Percentiles rank a stretch among this genome's conserved stretches.
These are phyloP conservation scores for Cavia porcellus DNA, from an alignment of 2,113 vertebrate genomes.

Conservation along the genomic window DNA sequence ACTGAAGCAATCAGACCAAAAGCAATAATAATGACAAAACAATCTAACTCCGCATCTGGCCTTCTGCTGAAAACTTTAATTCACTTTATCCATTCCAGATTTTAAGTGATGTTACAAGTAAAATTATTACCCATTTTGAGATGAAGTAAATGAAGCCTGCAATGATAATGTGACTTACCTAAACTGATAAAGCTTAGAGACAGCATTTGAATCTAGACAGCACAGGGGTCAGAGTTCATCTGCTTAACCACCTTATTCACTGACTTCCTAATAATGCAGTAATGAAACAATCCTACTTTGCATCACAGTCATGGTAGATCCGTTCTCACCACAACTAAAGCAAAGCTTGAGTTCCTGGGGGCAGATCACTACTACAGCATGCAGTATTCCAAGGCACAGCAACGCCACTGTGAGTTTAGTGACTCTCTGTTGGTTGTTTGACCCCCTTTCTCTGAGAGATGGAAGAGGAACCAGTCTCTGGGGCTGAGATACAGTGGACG, in stretches of 20 bases:
- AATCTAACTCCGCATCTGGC: background rate
- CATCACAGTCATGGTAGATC: background rate
- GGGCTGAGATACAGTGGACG: background rate
- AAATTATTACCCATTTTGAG: constrained; percentile 34
- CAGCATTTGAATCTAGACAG: background rate
- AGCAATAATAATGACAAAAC: background rate
- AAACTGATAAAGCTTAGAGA: background rate
- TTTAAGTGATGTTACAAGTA: background rate
- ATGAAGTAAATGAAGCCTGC: constrained; percentile 33
- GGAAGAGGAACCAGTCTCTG: background rate
- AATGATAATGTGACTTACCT: background rate
- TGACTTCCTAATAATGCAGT: background rate
- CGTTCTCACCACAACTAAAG: background rate
- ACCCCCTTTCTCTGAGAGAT: background rate
- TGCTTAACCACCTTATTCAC: background rate
- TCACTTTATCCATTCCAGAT: background rate
- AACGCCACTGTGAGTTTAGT: background rate
- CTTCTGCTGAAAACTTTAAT: background rate
- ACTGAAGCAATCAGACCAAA: constrained; percentile 16
- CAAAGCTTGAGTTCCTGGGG: background rate
- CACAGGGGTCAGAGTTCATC: background rate
- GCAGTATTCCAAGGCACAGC: background rate
- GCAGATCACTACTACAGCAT: background rate
- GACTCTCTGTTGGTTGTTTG: background rate
- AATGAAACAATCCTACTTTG: background rate